phyloP scores from a whole-genome alignment of 1,140 invertebrate genomes.

The Magallana ariakensis region DNA sequence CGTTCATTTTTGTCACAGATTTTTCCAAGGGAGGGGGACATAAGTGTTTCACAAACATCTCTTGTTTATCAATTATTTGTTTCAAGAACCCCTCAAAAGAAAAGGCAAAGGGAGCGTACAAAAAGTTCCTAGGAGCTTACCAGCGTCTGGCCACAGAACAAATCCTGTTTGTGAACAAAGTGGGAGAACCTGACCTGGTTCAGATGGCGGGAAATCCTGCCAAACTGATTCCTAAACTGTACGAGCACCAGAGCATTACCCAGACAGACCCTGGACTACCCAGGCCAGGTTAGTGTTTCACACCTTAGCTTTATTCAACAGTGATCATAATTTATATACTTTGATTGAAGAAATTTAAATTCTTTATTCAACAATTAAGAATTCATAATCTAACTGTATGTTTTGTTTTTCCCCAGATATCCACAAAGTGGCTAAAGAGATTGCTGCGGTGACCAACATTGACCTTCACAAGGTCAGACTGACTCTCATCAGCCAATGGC shows the following conservation, averaged over 20 bases:
- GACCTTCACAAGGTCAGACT: slow-evolving; percentile 59
- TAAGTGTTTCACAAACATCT: not conserved
- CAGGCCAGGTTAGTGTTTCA: slow-evolving; percentile 57
- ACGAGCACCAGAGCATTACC: slow-evolving; percentile 69
- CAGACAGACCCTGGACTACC: slow-evolving; percentile 45
- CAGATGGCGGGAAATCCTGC: slow-evolving; percentile 59
- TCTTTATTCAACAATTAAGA: too few species aligned
- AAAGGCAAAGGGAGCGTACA: slow-evolving; percentile 65
- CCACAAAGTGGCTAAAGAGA: slow-evolving; percentile 64
- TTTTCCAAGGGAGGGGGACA: not conserved
- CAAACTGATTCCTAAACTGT: slow-evolving; percentile 68
- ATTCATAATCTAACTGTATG: too few species aligned
- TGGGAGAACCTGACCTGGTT: slow-evolving; percentile 66
- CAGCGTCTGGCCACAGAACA: slow-evolving; percentile 69
- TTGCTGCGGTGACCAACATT: slow-evolving; percentile 66
- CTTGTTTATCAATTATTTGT: not conserved
- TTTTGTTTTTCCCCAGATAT: slow-evolving; percentile 61
- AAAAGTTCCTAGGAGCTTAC: slow-evolving; percentile 67
- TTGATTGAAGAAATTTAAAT: too few species aligned
- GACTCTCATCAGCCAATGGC: slow-evolving; percentile 67
- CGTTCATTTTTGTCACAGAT: too few species aligned
- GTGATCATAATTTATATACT: too few species aligned
- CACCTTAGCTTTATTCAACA: too few species aligned
- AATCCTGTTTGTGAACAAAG: slow-evolving; percentile 63
- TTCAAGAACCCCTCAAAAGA: slow-evolving; percentile 64